phyloP scores from a whole-genome alignment of 1,140 invertebrate species.

The Ips typographus region DNA sequence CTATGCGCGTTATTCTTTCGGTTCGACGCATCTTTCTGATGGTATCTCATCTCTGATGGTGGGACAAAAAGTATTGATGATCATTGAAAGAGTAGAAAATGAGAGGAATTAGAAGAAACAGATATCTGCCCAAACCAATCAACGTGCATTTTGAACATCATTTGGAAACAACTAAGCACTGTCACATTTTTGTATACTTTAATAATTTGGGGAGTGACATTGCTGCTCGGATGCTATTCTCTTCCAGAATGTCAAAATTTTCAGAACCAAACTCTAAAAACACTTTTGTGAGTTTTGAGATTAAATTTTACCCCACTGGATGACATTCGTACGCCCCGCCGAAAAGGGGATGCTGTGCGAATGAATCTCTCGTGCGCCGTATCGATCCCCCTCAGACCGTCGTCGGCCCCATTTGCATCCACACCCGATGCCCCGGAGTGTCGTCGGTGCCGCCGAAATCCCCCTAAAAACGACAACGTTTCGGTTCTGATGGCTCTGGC shows the following conservation, averaged over 20 bases:
- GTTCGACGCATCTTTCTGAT: slow-evolving; percentile 2
- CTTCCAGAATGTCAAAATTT: background rate
- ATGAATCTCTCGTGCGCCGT: slow-evolving; percentile 21
- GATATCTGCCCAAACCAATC: no score
- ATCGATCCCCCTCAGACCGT: slow-evolving; percentile 27
- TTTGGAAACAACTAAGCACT: background rate
- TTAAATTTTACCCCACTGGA: background rate
- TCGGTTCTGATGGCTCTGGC: background rate
- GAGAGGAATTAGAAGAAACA: no score
- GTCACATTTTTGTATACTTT: background rate
- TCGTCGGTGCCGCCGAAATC: slow-evolving; percentile 6
- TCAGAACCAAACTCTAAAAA: background rate
- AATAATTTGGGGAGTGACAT: background rate
- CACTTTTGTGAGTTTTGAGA: background rate
- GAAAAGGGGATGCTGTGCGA: slow-evolving; percentile 32
- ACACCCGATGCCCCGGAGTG: slow-evolving; percentile 17
- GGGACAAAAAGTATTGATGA: no score
- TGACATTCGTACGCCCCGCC: slow-evolving; percentile 11
- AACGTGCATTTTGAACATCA: no score
- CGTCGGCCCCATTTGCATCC: slow-evolving; percentile 20
- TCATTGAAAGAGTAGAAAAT: no score
- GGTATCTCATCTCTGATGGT: no score
- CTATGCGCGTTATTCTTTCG: slow-evolving; percentile 17
- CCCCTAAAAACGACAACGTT: slow-evolving; percentile 4
- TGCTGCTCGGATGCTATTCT: no score